A percentile compares a stretch with the other conserved stretches of the same genome.
Evolutionary conservation across 2,797 vertebrate genomes (phyloP).

Genomic region (Protonibea diacanthus): DNA sequence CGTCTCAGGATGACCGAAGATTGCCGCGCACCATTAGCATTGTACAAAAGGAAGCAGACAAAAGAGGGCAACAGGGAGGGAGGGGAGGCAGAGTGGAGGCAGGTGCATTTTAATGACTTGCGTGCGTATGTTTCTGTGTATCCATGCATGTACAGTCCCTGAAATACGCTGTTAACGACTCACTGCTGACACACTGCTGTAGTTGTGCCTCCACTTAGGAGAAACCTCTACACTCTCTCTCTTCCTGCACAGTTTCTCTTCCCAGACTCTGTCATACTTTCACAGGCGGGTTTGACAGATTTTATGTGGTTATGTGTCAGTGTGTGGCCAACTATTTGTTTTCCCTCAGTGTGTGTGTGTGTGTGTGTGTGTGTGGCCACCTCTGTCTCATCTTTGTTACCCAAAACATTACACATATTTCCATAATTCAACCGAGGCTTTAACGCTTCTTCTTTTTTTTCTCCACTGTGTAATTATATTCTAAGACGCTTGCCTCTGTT

Average conservation of each 20-base stretch:
- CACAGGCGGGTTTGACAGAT: constrained; percentile 37
- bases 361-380: constrained; percentile 50
- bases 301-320: constrained; percentile 40
- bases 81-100: constrained; percentile 54
- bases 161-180: constrained; percentile 28
- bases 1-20: constrained; percentile 44
- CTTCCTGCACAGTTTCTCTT: background rate
- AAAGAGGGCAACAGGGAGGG: constrained; percentile 25
- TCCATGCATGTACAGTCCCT: constrained; percentile 11
- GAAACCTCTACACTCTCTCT: background rate
- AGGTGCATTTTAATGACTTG: constrained; percentile 70
- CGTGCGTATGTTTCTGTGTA: constrained; percentile 47
- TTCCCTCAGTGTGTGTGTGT: constrained; percentile 36
- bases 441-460: background rate
- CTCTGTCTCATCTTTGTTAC: constrained; percentile 36
- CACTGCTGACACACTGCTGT: background rate
- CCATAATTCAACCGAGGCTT: constrained; percentile 27
- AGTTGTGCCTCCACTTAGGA: constrained; percentile 14
- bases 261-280: constrained; percentile 32
- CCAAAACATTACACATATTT: constrained; percentile 48
- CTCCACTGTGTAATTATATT: constrained; percentile 47
- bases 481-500: constrained; percentile 39
- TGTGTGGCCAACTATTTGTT: constrained; percentile 56
- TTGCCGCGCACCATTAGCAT: constrained; percentile 57
- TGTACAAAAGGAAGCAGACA: constrained; percentile 58